Conservation (phyloP, 2,113 vertebrate species). For the Prunella fulvescens region DNA sequence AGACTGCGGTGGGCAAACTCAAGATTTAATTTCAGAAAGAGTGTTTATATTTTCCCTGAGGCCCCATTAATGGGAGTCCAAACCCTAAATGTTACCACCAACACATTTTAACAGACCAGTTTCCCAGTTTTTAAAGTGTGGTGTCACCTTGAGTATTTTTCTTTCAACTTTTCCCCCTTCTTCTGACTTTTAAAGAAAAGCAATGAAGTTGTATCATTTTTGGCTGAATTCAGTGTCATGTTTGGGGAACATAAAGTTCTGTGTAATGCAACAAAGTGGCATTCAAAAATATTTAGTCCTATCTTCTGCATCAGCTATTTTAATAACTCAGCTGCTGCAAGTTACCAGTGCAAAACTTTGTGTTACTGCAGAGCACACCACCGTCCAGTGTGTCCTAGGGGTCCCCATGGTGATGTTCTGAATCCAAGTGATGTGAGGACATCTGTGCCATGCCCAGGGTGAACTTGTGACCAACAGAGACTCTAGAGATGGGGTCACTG, state of each 20-base stretch:
- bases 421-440: background rate
- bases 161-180: background rate
- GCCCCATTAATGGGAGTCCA: conserved; percentile 54
- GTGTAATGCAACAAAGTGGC: background rate
- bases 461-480: conserved; percentile 6
- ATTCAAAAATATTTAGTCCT: background rate
- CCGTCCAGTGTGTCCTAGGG: background rate
- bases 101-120: conserved; percentile 36
- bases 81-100: conserved; percentile 58
- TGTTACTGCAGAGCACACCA: background rate
- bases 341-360: background rate
- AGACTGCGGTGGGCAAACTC: conserved; percentile 56
- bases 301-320: background rate
- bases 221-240: background rate
- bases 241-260: background rate
- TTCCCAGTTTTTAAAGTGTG: conserved; percentile 40
- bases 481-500: background rate
- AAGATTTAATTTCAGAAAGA: conserved; percentile 58
- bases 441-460: background rate
- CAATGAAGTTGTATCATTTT: background rate
- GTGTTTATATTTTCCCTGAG: conserved; percentile 69
- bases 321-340: background rate
- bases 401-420: background rate
- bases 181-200: conserved; percentile 10
- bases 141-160: conserved; percentile 29